Base-by-base conservation (phyloP, 2,113 vertebrate genomes). In the Ictalurus furcatus region DNA sequence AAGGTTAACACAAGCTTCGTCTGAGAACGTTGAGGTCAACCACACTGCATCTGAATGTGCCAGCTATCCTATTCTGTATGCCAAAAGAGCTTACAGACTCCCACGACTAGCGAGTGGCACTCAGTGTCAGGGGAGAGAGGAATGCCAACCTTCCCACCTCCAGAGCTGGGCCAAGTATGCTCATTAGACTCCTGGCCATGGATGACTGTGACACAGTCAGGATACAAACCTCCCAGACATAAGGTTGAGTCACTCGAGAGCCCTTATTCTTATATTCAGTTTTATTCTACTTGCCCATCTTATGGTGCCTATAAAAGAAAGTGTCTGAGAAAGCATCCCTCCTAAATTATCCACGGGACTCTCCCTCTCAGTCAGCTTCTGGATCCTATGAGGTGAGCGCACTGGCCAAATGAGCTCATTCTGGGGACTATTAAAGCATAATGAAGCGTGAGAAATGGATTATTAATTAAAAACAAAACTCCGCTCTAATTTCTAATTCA, bases 381-480 rank as follows among this genome's bases (percentile, higher is more conserved):
- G 73, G 76, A 17, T 86, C 54, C 78, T 56, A 19, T 73, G 79
- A 87, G 83, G 86, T 73, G 71, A 87, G 78, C 34, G 54, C 87
- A 71, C 44, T 54, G 52, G 78, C 71, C 63, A 86, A 88, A 88
- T 78, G 88, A 92, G 92, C 89, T 92, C 88, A 63, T 88, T 91
- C 90, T 91, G 91, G 85, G 25, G 84, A 73, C 82, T 63, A 93
- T 93, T 93, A 91, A 91, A 90, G 87, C 54, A 81, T 59, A 89
- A 92, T 89, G 90, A 91, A 90, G 87, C 59, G 88, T 84, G 87
- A 93, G 89, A 44, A 88, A 93, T 84, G 52, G 90, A 85, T 84
- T 73, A 71, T 61, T 82, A 56, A 88, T 90, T 88, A 78, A 87
- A 89, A 88, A 87, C 44, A 61, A 90, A 88, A 84, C 69, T 78